phyloP scores from a whole-genome alignment of 2,888 invertebrate genomes.

The Sphecodes monilicornis region DNA sequence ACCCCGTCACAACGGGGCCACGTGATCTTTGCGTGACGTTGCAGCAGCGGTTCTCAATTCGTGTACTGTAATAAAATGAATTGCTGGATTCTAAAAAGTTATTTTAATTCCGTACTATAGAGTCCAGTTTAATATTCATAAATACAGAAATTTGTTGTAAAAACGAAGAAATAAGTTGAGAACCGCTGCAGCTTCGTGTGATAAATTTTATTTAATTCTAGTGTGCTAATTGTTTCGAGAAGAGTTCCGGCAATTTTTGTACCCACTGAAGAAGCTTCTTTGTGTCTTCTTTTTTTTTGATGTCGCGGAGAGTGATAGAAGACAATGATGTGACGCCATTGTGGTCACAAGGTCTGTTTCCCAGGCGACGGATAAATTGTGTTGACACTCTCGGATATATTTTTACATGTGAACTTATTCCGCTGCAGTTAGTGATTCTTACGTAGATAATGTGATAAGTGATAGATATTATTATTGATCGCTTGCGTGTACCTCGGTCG shows the following conservation, averaged over 20 bases:
- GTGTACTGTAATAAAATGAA: neutral
- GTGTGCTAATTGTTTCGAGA: neutral
- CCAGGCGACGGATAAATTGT: neutral
- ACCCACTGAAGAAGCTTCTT: neutral
- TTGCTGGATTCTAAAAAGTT: neutral
- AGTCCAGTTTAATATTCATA: neutral
- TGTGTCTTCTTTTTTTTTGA: neutral
- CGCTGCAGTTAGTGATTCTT: constrained; percentile 40
- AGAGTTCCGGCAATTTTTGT: neutral
- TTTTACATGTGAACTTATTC: constrained; percentile 46
- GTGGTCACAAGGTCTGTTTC: neutral
- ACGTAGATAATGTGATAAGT: constrained; percentile 47
- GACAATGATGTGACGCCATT: neutral
- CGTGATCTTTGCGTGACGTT: neutral
- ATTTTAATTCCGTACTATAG: neutral
- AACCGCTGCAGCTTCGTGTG: neutral
- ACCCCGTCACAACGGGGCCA: neutral
- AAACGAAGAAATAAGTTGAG: neutral
- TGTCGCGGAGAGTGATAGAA: neutral
- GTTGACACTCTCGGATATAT: constrained; percentile 21
- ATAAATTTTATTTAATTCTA: neutral
- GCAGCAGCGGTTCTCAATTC: neutral
- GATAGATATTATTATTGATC: constrained; percentile 32
- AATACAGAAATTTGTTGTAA: neutral
- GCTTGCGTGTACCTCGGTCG: constrained; percentile 44